Evolutionary conservation across 64 coral and sea anemone genomes (phyloP).

Genomic region (Stichodactyla helianthus): DNA sequence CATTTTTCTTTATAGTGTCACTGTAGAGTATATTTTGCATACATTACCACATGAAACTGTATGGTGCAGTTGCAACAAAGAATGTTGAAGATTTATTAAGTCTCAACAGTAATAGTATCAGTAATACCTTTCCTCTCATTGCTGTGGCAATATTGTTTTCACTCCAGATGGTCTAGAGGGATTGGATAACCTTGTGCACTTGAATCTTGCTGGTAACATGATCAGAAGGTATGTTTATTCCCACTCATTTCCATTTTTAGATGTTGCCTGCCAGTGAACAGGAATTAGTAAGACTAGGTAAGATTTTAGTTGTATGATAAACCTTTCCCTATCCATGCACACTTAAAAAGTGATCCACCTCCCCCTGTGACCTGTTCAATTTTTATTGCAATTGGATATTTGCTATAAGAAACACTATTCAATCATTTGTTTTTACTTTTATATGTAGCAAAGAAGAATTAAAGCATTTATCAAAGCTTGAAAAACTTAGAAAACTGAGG

Average conservation of each 20-base stretch:
- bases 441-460: constrained; percentile 48
- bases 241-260: too few relatives aligned
- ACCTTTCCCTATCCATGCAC: too few relatives aligned
- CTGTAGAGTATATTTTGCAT: neutral
- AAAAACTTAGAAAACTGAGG: constrained; percentile 65
- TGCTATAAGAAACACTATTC: neutral
- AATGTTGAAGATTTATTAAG: too few relatives aligned
- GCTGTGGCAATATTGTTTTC: neutral
- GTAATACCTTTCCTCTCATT: neutral
- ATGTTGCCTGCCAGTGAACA: too few relatives aligned
- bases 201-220: constrained; percentile 85
- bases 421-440: neutral
- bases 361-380: too few relatives aligned
- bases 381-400: too few relatives aligned
- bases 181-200: constrained; percentile 50
- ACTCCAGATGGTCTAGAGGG: constrained; percentile 63
- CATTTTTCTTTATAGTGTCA: neutral
- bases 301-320: too few relatives aligned
- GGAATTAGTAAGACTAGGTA: too few relatives aligned
- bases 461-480: constrained; percentile 58
- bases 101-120: too few relatives aligned
- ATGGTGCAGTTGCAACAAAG: too few relatives aligned
- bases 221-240: constrained; percentile 49
- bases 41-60: too few relatives aligned
- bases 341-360: too few relatives aligned